These are phyloP conservation scores for Alauda arvensis DNA, from an alignment of 2,797 vertebrate species.

Conservation along the genomic window DNA sequence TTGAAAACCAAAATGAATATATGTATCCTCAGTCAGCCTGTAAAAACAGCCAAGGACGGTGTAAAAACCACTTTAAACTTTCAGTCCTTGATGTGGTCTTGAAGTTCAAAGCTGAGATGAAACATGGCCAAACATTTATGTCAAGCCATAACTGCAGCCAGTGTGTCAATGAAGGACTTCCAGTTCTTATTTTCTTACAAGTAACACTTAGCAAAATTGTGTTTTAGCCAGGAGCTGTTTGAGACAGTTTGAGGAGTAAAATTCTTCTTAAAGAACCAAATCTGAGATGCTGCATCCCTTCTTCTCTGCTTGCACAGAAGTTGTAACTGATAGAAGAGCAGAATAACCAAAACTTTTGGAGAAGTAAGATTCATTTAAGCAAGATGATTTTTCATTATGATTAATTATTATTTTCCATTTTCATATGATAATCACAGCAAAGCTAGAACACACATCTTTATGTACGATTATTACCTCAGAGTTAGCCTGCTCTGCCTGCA, in stretches of 20 bases:
- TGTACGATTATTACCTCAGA: conserved; percentile 81
- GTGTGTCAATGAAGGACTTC: neutral
- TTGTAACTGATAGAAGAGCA: neutral
- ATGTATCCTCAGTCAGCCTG: neutral
- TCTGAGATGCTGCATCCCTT: neutral
- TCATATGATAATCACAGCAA: neutral
- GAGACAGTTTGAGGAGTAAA: neutral
- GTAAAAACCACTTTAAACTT: neutral
- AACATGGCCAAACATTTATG: neutral
- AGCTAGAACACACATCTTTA: neutral
- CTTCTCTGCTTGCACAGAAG: neutral
- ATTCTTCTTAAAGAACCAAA: neutral
- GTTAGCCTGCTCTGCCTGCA: conserved; percentile 83
- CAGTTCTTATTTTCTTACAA: neutral
- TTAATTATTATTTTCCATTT: neutral
- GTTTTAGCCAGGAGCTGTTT: neutral
- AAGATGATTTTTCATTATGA: neutral
- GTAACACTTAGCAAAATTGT: neutral
- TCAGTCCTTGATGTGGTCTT: neutral
- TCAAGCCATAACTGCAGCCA: neutral
- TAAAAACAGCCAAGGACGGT: neutral
- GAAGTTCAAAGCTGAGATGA: neutral
- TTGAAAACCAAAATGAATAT: neutral
- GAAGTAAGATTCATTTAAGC: neutral
- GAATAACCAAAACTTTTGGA: neutral